phyloP scores from a whole-genome alignment of 1,140 invertebrate species.

The Cherax quadricarinatus region DNA sequence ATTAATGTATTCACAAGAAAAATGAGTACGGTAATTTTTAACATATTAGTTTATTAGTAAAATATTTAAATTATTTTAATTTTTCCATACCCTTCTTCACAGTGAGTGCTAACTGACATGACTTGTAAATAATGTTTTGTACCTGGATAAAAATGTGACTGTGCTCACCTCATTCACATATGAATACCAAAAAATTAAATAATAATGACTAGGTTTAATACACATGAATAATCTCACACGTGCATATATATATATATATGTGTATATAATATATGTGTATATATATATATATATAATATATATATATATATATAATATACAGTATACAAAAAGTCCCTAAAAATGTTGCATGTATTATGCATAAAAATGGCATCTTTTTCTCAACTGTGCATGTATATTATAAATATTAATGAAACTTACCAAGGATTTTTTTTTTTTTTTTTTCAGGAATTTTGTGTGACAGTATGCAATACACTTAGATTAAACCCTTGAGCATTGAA shows the following conservation, averaged over 20 bases:
- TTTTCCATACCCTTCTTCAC: background rate
- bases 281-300: background rate
- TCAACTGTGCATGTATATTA: background rate
- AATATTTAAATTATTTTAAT: background rate
- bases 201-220: conserved; percentile 36
- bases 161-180: conserved; percentile 1
- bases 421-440: too few relatives aligned
- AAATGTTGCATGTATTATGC: background rate
- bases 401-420: background rate
- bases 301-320: conserved; percentile 2
- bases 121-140: background rate
- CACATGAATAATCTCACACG: background rate
- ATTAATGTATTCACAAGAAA: background rate
- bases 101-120: background rate
- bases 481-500: background rate
- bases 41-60: background rate
- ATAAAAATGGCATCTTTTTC: background rate
- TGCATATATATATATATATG: background rate
- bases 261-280: too few relatives aligned
- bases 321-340: background rate
- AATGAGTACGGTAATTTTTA: background rate
- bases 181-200: conserved; percentile 12
- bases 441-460: background rate
- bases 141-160: background rate
- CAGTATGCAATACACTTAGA: background rate